Evolutionary conservation across 2,888 invertebrate genomes (phyloP).

Genomic region (Cryptus armator): DNA sequence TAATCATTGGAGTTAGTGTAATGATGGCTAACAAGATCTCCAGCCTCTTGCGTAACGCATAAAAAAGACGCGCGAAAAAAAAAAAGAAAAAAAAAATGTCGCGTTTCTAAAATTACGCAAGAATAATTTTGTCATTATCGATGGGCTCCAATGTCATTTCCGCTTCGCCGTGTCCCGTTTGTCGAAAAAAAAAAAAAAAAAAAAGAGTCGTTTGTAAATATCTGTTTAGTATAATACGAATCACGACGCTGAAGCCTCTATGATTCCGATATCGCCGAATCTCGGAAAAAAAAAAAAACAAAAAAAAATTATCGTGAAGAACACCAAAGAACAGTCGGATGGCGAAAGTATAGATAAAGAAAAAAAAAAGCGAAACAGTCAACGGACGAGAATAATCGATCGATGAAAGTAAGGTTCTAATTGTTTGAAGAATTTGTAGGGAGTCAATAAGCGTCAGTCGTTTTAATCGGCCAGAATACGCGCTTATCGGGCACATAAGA

Average conservation of each 20-base stretch:
- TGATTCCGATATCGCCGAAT: constrained; percentile 59
- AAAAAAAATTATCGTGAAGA: constrained; percentile 5
- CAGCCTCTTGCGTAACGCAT: not conserved
- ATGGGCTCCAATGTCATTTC: constrained; percentile 54
- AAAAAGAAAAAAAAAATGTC: constrained; percentile 1
- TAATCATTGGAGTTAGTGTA: constrained; percentile 47
- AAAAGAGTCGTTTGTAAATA: constrained; percentile 61
- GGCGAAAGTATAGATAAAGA: constrained; percentile 57
- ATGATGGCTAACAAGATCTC: constrained; percentile 36
- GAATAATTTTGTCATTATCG: constrained; percentile 42
- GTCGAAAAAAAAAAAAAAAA: constrained; percentile 39
- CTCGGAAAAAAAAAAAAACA: constrained; percentile 30
- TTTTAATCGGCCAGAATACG: constrained; percentile 14
- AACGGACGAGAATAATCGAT: constrained; percentile 65
- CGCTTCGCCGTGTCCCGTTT: constrained; percentile 58
- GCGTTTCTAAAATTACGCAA: constrained; percentile 13
- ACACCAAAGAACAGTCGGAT: constrained; percentile 13
- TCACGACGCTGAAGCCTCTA: constrained; percentile 46
- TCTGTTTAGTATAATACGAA: constrained; percentile 52
- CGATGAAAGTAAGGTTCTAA: constrained; percentile 66
- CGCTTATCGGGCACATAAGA: constrained; percentile 52
- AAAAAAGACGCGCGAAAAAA: not conserved
- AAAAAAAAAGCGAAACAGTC: constrained; percentile 53
- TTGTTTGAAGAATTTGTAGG: constrained; percentile 61
- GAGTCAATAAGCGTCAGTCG: constrained; percentile 28